A percentile compares a stretch with the other conserved stretches of the same genome.
These are phyloP conservation scores for Drosophila longiperda DNA, from an alignment of 2,888 invertebrate genomes.

Conservation along the genomic window DNA sequence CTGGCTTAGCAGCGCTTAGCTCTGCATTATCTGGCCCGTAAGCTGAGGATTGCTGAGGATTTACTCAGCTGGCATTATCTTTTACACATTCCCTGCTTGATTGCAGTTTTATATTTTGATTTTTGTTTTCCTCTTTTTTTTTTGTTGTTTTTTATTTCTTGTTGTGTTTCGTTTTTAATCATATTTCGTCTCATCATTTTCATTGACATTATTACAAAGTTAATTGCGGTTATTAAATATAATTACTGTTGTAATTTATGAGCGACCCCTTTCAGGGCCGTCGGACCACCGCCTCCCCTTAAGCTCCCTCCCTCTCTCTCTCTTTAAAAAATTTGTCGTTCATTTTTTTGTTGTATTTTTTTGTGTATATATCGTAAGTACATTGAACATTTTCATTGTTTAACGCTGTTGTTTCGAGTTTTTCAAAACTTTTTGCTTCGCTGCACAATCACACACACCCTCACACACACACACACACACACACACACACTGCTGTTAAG, in stretches of 20 bases:
- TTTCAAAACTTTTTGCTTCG: slow-evolving; percentile 65
- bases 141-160: not conserved
- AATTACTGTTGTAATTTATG: slow-evolving; percentile 79
- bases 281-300: not conserved
- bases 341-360: slow-evolving; percentile 4
- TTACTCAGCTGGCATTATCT: slow-evolving; percentile 24
- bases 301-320: not conserved
- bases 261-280: slow-evolving; percentile 74
- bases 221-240: slow-evolving; percentile 78
- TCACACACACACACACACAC: not conserved
- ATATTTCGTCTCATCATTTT: slow-evolving; percentile 77
- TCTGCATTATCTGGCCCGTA: slow-evolving; percentile 61
- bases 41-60: slow-evolving; percentile 54
- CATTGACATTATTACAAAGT: slow-evolving; percentile 80
- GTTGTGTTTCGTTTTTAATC: slow-evolving; percentile 65
- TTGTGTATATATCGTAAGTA: slow-evolving; percentile 44
- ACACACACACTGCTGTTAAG: not conserved
- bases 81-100: not conserved
- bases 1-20: slow-evolving; percentile 43
- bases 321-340: slow-evolving; percentile 48
- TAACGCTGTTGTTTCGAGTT: slow-evolving; percentile 33
- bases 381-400: slow-evolving; percentile 62
- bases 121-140: slow-evolving; percentile 8
- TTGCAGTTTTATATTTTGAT: not conserved
- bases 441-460: slow-evolving; percentile 47